Evolutionary conservation across 1,140 invertebrate genomes (phyloP).

Genomic region (Ditylenchus dipsaci): DNA sequence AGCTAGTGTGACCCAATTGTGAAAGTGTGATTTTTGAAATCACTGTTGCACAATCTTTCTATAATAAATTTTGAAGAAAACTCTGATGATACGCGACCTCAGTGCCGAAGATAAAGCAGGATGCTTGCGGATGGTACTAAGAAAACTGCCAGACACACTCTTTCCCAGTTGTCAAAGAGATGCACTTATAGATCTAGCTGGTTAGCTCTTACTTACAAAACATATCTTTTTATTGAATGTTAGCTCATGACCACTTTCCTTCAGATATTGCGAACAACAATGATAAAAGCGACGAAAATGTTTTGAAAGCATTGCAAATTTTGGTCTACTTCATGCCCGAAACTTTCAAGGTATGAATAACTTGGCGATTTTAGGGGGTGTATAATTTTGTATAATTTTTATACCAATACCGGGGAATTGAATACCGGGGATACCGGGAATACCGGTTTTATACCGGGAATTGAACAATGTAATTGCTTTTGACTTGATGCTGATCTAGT

Average conservation of each 20-base stretch:
- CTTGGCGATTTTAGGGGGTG: no score
- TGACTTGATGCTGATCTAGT: no score
- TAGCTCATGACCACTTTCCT: neutral
- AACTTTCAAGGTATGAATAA: neutral
- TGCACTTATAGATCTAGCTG: conserved; percentile 15
- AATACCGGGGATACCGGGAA: no score
- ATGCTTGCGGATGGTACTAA: conserved; percentile 9
- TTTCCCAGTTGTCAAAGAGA: conserved; percentile 13
- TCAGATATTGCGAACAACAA: conserved; percentile 1
- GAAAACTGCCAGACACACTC: conserved; percentile 21
- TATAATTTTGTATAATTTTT: no score
- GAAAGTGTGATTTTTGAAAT: no score
- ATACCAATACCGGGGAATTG: no score
- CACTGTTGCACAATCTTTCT: no score
- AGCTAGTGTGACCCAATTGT: no score
- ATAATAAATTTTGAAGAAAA: neutral
- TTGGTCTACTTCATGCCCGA: conserved; percentile 18
- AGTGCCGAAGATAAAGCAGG: conserved; percentile 11
- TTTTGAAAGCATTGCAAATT: conserved; percentile 19
- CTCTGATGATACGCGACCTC: conserved; percentile 12
- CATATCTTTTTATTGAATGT: neutral
- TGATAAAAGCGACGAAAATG: conserved; percentile 1
- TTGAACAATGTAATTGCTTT: no score
- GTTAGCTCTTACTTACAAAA: neutral
- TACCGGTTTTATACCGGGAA: no score